Evolutionary conservation across 35 echinoderm and acorn worm genomes (phyloP), one percentile per base, ranked within the genome.

Genomic region (Apostichopus californicus): DNA sequence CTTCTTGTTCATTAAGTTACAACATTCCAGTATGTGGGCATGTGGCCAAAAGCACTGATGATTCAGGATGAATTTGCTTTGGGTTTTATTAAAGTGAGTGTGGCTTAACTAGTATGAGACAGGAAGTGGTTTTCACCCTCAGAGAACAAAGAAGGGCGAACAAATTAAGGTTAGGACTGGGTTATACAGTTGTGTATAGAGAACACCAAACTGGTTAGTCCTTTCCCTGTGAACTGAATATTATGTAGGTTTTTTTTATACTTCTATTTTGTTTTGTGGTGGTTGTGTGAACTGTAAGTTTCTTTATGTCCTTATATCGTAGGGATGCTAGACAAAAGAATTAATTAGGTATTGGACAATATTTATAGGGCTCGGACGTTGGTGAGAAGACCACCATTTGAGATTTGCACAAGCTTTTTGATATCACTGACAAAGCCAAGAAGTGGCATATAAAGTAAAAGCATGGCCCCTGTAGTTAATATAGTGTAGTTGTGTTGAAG

Each of bases 111-210:
- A 57, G 55, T 8, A 65, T 72, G 61, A 72, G 86, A 55, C 86
- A 89, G 86, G 86, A 89, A 89, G 86, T 89, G 86, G 86, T 89
- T 89, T 73, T 7, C 7, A 89, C 23, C 72, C 5, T 8, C 25
- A 61, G 15, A 89, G 86, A 89, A 89, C 86, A 89, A 89, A 89
- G 86, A 89, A 26, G 81, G 81, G 54, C 24, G 23, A 85, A 5
- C 20, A 55, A 85, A 85, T 59, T 85, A 85, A 58, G 81, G 81
- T 85, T 59, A 85, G 81, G 81, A 53, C 55, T 12, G 81, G 55
- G 9, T 85, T 9, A 75, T 75, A 75, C 11, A 68, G 64, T 14
- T 68, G 18, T 46, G 34, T 46, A 46, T 1, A 22, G n/a, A 75
- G 20, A 18, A 18, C 21, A 75, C 71, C 71, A 75, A 22, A 75